Conservation (phyloP, 2,797 vertebrate genomes). For the Mormyrus proboscirostris region DNA sequence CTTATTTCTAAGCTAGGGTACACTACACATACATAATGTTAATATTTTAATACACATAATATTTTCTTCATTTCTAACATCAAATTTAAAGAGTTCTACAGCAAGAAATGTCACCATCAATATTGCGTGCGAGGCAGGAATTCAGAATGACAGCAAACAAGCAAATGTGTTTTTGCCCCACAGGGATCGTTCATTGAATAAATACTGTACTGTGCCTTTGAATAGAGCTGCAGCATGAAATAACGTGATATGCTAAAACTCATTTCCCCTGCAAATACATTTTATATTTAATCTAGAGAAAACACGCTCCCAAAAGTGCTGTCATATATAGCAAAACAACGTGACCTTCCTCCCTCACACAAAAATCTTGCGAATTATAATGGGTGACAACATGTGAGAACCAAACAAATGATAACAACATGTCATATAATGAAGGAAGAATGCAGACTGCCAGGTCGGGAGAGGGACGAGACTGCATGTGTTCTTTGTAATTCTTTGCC, state of each 20-base stretch:
- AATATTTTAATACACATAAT: background rate
- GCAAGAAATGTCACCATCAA: background rate
- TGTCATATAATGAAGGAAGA: background rate
- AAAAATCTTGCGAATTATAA: background rate
- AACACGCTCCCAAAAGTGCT: background rate
- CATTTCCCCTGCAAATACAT: background rate
- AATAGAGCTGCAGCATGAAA: background rate
- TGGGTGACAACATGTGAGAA: background rate
- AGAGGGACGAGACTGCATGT: background rate
- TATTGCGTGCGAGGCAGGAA: background rate
- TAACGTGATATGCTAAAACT: background rate
- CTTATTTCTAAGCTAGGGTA: background rate
- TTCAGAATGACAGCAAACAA: background rate
- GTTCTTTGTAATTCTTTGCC: background rate
- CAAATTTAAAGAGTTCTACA: background rate
- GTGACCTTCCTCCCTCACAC: background rate
- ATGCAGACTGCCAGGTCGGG: background rate
- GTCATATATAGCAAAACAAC: background rate
- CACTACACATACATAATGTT: background rate
- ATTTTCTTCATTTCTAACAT: background rate
- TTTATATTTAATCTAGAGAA: background rate
- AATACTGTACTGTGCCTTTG: background rate
- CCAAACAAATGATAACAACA: background rate
- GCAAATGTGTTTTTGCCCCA: background rate
- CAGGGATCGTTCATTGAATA: background rate